Base-by-base conservation (phyloP, 2,888 invertebrate genomes). In the Rhagonycha fulva region DNA sequence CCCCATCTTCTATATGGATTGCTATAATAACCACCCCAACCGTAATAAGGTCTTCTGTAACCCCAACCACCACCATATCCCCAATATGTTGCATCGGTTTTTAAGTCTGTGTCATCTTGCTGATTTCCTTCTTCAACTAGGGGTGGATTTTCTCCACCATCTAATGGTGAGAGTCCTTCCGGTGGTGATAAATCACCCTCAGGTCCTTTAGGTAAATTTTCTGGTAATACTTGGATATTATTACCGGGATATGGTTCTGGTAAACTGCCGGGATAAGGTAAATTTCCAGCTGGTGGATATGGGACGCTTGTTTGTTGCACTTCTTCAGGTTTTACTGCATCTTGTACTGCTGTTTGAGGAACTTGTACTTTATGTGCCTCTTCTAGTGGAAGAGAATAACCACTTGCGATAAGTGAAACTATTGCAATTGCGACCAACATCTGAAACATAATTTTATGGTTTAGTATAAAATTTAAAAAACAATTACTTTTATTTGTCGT, bases 51-150 rank as follows among this genome's bases (percentile, higher is more conserved):
- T 28, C 71, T 76, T 19, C 75, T 76, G 47, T 75, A 78, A 10
- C 77, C 74, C 68, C 73, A 71, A 28, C 78, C 75, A 19, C 70
- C 71, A 30, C 73, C 76, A 3, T 78, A 71, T 12, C 77, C 72
- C 78, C 80, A 79, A 66, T 78, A 78, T 4, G 78, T 73, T 24
- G 79, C 74, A 4, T 79, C 80, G 1, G 80, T 78, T 14, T 81
- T 80, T 66, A 81, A 73, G 24, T 81, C 81, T 7, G 77, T 70
- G 30, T 62, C 71, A 3, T 73, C 80, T 12, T 71, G 63, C 26
- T 62, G 75, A 4, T 14, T 28, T 24, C 12, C 73, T 12, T 68
- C 71, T 23, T 71, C 62, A 4, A 32, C 68, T 63, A 76, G 72
- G 12, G 71, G 62, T 1, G 74, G 68, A 47, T 47, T 47, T 47